A percentile compares a stretch with the other conserved stretches of the same genome.
phyloP scores from a whole-genome alignment of 1,140 invertebrate species.

The Aradophagus sp. region DNA sequence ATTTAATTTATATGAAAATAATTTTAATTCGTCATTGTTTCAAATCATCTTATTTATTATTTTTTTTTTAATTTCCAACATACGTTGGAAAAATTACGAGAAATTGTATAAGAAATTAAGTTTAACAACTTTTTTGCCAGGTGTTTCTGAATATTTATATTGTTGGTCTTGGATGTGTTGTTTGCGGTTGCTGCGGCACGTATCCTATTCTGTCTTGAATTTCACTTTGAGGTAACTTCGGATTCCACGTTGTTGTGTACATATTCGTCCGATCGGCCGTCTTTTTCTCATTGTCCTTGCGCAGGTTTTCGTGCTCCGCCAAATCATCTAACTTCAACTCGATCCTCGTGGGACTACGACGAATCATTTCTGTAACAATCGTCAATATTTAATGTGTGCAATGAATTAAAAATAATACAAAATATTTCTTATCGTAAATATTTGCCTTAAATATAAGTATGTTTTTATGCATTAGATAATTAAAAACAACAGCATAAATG shows the following conservation, averaged over 20 bases:
- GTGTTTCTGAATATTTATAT: conserved; percentile 58
- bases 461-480: too few species aligned
- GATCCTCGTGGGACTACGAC: conserved; percentile 84
- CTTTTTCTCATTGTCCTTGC: conserved; percentile 76
- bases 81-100: too few species aligned
- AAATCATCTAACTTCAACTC: conserved; percentile 85
- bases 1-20: too few species aligned
- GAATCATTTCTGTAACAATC: conserved; percentile 86
- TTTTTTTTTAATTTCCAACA: not conserved
- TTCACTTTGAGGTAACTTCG: conserved; percentile 76
- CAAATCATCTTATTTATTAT: too few species aligned
- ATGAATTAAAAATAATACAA: too few species aligned
- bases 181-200: conserved; percentile 66
- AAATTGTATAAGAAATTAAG: too few species aligned
- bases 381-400: too few species aligned
- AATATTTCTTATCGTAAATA: too few species aligned
- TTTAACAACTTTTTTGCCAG: too few species aligned
- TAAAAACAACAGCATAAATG: too few species aligned
- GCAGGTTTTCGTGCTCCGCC: conserved; percentile 80
- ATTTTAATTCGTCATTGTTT: too few species aligned
- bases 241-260: conserved; percentile 72
- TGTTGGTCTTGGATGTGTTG: conserved; percentile 63
- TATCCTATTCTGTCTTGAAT: conserved; percentile 83
- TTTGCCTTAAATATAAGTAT: too few species aligned
- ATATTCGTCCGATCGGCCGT: conserved; percentile 73